Conservation (phyloP, 2,797 vertebrate species). For the Ctenopoma multispine region DNA sequence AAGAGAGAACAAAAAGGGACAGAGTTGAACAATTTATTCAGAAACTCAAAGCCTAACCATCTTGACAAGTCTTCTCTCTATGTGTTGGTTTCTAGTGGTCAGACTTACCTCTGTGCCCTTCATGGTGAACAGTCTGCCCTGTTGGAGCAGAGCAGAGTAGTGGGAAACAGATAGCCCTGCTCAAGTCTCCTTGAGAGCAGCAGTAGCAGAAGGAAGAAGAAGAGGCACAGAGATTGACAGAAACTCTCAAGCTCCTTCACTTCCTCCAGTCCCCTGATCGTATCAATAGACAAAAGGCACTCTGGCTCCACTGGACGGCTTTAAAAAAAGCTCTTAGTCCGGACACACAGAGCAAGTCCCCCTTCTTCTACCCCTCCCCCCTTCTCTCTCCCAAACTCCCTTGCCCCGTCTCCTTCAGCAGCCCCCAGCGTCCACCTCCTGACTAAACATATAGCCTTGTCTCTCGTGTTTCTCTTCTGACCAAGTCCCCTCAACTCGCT, state of each 20-base stretch:
- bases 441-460: conserved; percentile 68
- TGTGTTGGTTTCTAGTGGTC: conserved; percentile 50
- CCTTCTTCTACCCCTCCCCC: conserved; percentile 67
- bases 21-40: conserved; percentile 30
- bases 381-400: conserved; percentile 64
- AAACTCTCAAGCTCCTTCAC: conserved; percentile 72
- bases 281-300: conserved; percentile 84
- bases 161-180: conserved; percentile 66
- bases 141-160: conserved; percentile 55
- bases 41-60: conserved; percentile 46
- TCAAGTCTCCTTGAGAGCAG: conserved; percentile 79
- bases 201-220: conserved; percentile 53
- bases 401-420: conserved; percentile 77
- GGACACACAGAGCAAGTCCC: conserved; percentile 68
- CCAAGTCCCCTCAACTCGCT: conserved; percentile 71
- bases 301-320: conserved; percentile 74
- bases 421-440: conserved; percentile 68
- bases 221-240: conserved; percentile 71
- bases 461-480: conserved; percentile 72
- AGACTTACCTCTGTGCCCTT: conserved; percentile 87
- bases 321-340: conserved; percentile 73
- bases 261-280: conserved; percentile 77
- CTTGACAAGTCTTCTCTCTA: conserved; percentile 34
- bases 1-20: conserved; percentile 46
- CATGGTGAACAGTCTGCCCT: conserved; percentile 74